phyloP scores from a whole-genome alignment of 2,113 vertebrate genomes.

The Callorhinus ursinus region DNA sequence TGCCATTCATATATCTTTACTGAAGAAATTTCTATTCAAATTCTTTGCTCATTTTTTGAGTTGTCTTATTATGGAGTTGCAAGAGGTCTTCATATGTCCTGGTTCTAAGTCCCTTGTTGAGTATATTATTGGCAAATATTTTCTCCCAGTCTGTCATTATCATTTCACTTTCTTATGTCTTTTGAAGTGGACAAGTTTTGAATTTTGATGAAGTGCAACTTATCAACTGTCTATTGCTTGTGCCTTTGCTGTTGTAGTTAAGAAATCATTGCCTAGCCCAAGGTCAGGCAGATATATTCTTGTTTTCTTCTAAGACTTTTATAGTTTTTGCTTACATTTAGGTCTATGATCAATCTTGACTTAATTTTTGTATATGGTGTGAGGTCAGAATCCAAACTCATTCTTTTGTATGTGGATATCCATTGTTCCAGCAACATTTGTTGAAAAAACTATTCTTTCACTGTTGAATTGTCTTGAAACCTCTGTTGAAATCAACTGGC shows the following conservation, averaged over 20 bases:
- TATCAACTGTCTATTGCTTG: not conserved
- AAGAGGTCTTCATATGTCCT: not conserved
- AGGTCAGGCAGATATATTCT: not conserved
- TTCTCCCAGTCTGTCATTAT: not conserved
- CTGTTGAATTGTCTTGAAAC: not conserved
- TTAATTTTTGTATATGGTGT: not conserved
- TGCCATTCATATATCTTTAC: not conserved
- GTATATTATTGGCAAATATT: constrained; percentile 11
- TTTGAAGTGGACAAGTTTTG: not conserved
- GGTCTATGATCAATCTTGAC: not conserved
- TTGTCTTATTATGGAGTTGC: not conserved
- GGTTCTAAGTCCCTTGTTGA: not conserved
- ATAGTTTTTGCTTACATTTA: constrained; percentile 23
- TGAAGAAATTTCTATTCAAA: constrained; percentile 5
- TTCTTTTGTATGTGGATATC: not conserved
- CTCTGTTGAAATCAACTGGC: not conserved
- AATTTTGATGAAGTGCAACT: constrained; percentile 10
- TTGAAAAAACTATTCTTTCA: constrained; percentile 1
- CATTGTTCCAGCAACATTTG: not conserved
- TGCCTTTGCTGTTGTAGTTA: not conserved
- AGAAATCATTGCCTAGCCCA: not conserved
- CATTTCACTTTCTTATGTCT: constrained; percentile 12
- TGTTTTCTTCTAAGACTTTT: not conserved
- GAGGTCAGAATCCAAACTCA: not conserved
- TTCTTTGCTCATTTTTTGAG: not conserved